These are phyloP conservation scores for Chaetogeoica ovagalla DNA, from an alignment of 2,888 invertebrate genomes.

Conservation along the genomic window DNA sequence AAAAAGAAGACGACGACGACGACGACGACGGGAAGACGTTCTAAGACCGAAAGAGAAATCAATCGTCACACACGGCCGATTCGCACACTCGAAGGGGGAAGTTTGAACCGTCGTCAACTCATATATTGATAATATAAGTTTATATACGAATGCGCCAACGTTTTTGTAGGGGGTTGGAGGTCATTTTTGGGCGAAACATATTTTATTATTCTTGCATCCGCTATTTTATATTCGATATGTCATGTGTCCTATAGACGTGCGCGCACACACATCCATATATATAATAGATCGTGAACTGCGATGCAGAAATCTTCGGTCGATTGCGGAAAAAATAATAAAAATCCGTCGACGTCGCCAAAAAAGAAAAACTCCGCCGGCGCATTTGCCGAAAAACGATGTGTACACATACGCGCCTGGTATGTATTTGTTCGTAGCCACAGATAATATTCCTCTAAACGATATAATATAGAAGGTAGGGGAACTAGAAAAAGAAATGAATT, in stretches of 20 bases:
- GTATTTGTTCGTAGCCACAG: too few relatives aligned
- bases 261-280: neutral
- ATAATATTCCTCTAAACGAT: too few relatives aligned
- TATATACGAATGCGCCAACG: neutral
- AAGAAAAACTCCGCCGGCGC: too few relatives aligned
- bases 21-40: conserved; percentile 33
- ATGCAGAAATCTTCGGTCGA: too few relatives aligned
- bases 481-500: too few relatives aligned
- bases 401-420: too few relatives aligned
- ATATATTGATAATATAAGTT: neutral
- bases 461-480: too few relatives aligned
- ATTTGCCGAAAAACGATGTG: too few relatives aligned
- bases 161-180: conserved; percentile 1
- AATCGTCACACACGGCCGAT: conserved; percentile 51
- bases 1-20: neutral
- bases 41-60: conserved; percentile 38
- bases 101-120: neutral
- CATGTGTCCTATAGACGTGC: neutral
- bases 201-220: conserved; percentile 30
- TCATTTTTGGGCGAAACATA: conserved; percentile 36
- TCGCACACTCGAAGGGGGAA: conserved; percentile 1
- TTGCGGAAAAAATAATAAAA: too few relatives aligned
- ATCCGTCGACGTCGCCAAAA: too few relatives aligned
- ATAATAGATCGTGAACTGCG: too few relatives aligned
- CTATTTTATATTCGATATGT: conserved; percentile 17